phyloP scores from a whole-genome alignment of 2,797 vertebrate genomes.

The Enteromius paludinosus region DNA sequence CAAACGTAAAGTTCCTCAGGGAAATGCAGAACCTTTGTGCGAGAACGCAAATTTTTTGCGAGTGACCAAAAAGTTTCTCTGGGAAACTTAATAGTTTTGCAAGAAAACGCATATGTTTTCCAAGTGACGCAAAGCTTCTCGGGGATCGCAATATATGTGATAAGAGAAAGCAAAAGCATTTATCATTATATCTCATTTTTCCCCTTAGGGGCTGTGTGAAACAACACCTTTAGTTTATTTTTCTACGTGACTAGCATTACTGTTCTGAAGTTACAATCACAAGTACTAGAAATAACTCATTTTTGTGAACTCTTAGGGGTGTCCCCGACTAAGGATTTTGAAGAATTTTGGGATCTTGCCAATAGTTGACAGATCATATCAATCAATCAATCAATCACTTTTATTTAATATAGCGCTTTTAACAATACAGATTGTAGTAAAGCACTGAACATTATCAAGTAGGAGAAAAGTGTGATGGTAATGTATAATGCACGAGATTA shows the following conservation, averaged over 20 bases:
- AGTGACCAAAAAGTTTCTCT: neutral
- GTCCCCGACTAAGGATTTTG: no score
- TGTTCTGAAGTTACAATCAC: neutral
- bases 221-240: neutral
- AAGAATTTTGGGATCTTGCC: no score
- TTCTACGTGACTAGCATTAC: neutral
- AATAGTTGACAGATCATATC: no score
- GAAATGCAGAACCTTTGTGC: neutral
- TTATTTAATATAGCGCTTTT: no score
- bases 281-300: neutral
- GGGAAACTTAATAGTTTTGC: neutral
- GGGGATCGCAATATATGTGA: neutral
- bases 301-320: neutral
- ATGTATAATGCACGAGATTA: no score
- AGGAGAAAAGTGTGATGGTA: no score
- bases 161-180: neutral
- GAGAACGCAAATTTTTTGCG: neutral
- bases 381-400: no score
- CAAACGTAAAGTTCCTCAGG: neutral
- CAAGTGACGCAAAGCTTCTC: neutral
- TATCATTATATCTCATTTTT: neutral
- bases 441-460: no score
- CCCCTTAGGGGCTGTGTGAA: neutral
- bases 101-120: neutral
- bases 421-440: no score